Evolutionary conservation across 2,113 vertebrate genomes (phyloP), one percentile per base, ranked within the genome.

Genomic region (Ophthalmolycus amberensis): DNA sequence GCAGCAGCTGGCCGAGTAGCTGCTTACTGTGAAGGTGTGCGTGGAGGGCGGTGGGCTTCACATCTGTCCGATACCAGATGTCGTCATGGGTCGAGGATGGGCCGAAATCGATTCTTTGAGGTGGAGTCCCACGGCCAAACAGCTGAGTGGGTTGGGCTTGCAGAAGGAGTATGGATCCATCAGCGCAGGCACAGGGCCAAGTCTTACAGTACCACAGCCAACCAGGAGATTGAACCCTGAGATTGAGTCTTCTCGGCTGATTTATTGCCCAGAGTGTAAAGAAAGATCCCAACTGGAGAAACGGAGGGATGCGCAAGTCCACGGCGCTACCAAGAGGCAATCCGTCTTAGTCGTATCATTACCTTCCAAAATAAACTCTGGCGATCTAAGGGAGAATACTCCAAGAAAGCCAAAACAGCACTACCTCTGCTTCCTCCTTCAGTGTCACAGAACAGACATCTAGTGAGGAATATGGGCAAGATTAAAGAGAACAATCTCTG

Each of bases 31-130:
- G 66, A 86, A 37, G 81, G 69, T 75, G 77, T 72, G 15, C 16
- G 27, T 59, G 64, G 27, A 79, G 66, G 48, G 25, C 11, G 14
- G n/a, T 32, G 70, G 75, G 58, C 59, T 77, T 79, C 46, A 40
- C 40, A 78, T 79, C 60, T 5, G 5, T 80, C 84, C 87, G 46
- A 87, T 73, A 74, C 20, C 75, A 81, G 79, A 84, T 82, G 72
- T 40, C 77, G 80, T 84, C 82, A 82, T 34, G n/a, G 75, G 37
- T 71, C 3, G 64, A 37, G 75, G 87, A 80, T 14, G 68, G 74
- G 3, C 64, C 5, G 9, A 68, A 84, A 93, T 89, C 40, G 37
- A 92, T 91, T 80, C 56, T 75, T 81, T 71, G 78, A 84, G 78
- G 79, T 81, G 70, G 75, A 80, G 65, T 62, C 60, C 58, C 79